Base-by-base conservation (phyloP, 2,888 invertebrate species). In the Catotricha subobsoleta region DNA sequence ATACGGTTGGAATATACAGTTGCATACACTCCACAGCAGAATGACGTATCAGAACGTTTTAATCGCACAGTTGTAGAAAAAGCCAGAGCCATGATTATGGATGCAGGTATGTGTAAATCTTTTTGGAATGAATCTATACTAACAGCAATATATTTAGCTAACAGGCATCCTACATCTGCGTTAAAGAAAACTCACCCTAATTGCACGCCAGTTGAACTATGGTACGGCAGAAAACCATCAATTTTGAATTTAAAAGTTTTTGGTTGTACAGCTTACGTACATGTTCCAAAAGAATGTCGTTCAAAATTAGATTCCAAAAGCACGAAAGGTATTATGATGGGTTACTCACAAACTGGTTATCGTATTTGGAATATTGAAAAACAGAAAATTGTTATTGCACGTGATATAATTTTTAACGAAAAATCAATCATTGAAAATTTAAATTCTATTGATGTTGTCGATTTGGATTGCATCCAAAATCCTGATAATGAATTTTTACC, bases 51-150 rank as follows among this genome's bases (percentile, higher is more conserved):
- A 15, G 44, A 44, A 21, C 33, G 38, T 3, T 20, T 41, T 13
- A 44, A 44, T 38, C 33, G 41, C 8, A 44, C 33, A 12, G 8
- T 44, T 2, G 29, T 33, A 18, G 44, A 41, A 23, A 44, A 44
- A 18, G 41, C 39, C 9, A 16, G 15, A 6, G 13, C 33, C 2
- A 40, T 40, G 40, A 25, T 40, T 16, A 2, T 33, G 2, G 33
- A 33, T 8, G 18, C 16, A 18, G 39, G 40, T 10, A 12, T 40
- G 31, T 33, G 23, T 5, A 13, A 18, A 6, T 23, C 29, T 28
- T 35, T 25, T 33, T 40, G 40, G 40, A 33, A 16, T 23, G 40
- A 40, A 10, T 33, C 40, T 2, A 21, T 40, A 33, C 8, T 3
- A 2, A 21, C 40, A 10, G 40, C 40, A 12, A 40, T 33, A 18